Percentiles rank a stretch among this genome's conserved stretches.
These are phyloP conservation scores for Pituophis catenifer DNA, from an alignment of 2,113 vertebrate species.

Conservation along the genomic window DNA sequence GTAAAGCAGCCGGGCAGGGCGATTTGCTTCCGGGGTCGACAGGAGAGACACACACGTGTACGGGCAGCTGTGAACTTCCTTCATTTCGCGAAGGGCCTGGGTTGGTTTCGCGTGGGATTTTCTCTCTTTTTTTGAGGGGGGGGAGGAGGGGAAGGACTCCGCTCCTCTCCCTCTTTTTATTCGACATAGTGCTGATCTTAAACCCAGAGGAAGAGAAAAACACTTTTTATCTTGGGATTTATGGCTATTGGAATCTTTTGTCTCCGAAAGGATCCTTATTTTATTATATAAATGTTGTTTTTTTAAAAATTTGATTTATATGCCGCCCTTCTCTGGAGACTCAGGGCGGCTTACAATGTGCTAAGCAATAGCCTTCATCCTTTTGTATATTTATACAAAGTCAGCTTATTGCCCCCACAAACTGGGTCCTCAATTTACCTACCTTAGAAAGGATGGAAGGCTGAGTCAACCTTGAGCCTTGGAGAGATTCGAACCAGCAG, in stretches of 20 bases:
- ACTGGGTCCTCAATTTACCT: too few species aligned
- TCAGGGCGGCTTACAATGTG: too few species aligned
- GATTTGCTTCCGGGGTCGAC: conserved; percentile 18
- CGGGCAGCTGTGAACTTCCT: neutral
- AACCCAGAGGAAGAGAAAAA: neutral
- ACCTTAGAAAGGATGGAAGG: too few species aligned
- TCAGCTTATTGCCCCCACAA: too few species aligned
- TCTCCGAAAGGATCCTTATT: neutral
- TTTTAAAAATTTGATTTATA: too few species aligned
- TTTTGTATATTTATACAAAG: too few species aligned
- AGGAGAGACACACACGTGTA: neutral
- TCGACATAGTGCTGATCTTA: neutral
- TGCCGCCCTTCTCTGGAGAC: too few species aligned
- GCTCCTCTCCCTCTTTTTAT: neutral
- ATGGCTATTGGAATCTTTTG: neutral
- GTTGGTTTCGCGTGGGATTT: neutral
- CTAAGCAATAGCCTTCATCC: too few species aligned
- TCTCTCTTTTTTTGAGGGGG: too few species aligned
- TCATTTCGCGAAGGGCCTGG: neutral
- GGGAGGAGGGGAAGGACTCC: neutral
- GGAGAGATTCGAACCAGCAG: too few species aligned
- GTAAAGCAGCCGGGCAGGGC: neutral
- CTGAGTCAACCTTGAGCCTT: too few species aligned
- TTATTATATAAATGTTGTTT: too few species aligned
- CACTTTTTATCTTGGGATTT: neutral